phyloP scores from a whole-genome alignment of 2,797 vertebrate species.

The Arrhamphus sclerolepis region DNA sequence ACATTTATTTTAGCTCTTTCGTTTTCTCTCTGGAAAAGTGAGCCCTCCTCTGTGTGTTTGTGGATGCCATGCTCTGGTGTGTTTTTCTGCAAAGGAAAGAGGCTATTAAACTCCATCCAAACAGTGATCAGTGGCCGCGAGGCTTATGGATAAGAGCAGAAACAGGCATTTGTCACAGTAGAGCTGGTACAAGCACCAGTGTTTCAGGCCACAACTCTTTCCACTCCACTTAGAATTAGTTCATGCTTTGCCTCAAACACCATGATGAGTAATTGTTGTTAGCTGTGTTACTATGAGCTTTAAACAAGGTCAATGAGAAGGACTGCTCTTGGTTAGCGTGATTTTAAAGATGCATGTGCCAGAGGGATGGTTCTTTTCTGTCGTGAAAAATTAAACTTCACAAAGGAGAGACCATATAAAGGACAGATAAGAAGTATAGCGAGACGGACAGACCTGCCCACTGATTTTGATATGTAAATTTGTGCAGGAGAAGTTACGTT shows the following conservation, averaged over 20 bases:
- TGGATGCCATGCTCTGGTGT: constrained; percentile 15
- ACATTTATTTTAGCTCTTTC: constrained; percentile 66
- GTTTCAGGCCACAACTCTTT: constrained; percentile 25
- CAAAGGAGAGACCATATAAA: too few relatives aligned
- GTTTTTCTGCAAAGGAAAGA: constrained; percentile 23
- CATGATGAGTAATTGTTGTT: constrained; percentile 39
- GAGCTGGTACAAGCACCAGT: constrained; percentile 6
- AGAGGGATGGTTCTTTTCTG: background rate
- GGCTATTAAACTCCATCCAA: constrained; percentile 43
- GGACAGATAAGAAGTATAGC: too few relatives aligned
- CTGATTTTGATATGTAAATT: too few relatives aligned
- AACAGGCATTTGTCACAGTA: constrained; percentile 42
- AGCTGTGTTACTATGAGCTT: constrained; percentile 31
- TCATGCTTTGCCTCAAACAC: constrained; percentile 39
- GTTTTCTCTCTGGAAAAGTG: constrained; percentile 35
- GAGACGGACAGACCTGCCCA: too few relatives aligned
- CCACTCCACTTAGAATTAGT: constrained; percentile 43
- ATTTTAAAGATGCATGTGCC: constrained; percentile 1
- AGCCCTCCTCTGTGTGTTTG: constrained; percentile 32
- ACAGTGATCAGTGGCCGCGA: constrained; percentile 55
- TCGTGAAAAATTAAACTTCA: too few relatives aligned
- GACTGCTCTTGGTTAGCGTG: constrained; percentile 11
- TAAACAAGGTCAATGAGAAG: constrained; percentile 48
- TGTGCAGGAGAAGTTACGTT: too few relatives aligned
- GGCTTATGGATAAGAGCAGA: constrained; percentile 40